Percentiles rank a stretch among this genome's conserved stretches.
phyloP scores from a whole-genome alignment of 2,113 vertebrate genomes.

The Camelus bactrianus region DNA sequence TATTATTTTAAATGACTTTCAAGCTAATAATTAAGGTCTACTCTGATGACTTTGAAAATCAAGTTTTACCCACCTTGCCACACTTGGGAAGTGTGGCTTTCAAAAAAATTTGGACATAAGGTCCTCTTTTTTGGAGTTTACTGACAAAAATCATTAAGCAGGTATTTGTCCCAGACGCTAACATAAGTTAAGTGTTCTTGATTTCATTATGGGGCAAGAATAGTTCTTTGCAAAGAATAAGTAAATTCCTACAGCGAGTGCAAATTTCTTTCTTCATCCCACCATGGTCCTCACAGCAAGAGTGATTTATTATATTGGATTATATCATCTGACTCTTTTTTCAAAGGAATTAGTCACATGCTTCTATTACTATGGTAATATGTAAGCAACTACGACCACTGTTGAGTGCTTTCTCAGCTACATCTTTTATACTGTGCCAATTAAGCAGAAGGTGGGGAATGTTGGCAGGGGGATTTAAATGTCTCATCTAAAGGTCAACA shows the following conservation, averaged over 20 bases:
- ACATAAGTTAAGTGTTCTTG: constrained; percentile 17
- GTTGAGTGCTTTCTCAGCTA: constrained; percentile 73
- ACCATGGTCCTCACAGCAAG: constrained; percentile 65
- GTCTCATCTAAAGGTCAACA: constrained; percentile 81
- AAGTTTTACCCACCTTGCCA: neutral
- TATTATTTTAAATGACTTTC: constrained; percentile 58
- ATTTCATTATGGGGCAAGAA: constrained; percentile 53
- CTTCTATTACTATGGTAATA: constrained; percentile 78
- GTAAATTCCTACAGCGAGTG: neutral
- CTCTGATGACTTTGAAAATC: constrained; percentile 4
- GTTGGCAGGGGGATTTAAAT: constrained; percentile 74
- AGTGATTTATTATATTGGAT: constrained; percentile 77
- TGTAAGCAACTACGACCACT: constrained; percentile 42
- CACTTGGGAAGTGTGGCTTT: constrained; percentile 48
- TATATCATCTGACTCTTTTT: constrained; percentile 75
- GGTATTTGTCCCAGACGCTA: neutral
- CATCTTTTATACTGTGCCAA: constrained; percentile 78
- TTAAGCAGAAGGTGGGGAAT: constrained; percentile 79
- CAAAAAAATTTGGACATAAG: neutral
- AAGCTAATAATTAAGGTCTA: constrained; percentile 18
- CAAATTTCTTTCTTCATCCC: constrained; percentile 54
- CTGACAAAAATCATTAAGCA: neutral
- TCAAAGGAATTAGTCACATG: constrained; percentile 80
- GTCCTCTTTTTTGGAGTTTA: neutral
- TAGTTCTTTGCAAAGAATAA: constrained; percentile 62